Base-by-base conservation (phyloP, 1,140 invertebrate genomes). In the Philotrypesis tridentata region DNA sequence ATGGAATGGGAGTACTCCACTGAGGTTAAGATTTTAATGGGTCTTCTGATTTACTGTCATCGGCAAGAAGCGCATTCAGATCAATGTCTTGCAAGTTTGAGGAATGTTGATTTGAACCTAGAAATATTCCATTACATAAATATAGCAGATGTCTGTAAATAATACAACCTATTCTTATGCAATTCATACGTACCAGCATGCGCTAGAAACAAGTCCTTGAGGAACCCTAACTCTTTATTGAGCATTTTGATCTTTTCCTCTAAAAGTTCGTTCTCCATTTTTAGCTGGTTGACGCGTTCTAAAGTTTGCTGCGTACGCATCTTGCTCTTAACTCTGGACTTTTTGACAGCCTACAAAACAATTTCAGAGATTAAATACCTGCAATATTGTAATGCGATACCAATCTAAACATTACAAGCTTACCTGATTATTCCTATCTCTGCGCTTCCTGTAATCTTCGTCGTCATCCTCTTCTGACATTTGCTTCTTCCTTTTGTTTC, bases 161-260 rank as follows among this genome's bases (percentile, higher is more conserved):
- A 17, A n/a, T 37, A 37, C 12, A 43, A 43, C 12, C 17, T 14
- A 55, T 55, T n/a, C 21, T 55, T 21, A 55, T n/a, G 21, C n/a
- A 55, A 55, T 71, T 82, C 21, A n/a, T 6, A 67, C 63, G 29
- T 94, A 90, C 95, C 94, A 80, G 95, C 95, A 91, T 96, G 95
- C 27, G 95, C 95, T 68, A 96, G 89, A 85, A 98, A 97, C n/a
- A 98, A 92, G 87, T 97, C 95, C 90, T 97, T 97, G 1, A 98
- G 91, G 86, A 98, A 96, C 67, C 95, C 95, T 4, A 98, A 90
- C 90, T 98, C 97, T 89, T 97, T 96, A 29, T 95, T 95, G 9
- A 98, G 92, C 84, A 95, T 94, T 88, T 97, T 96, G 6, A 98
- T 96, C 92, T 97, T 97, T 85, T 96, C 95, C 89, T 97, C 95